These are phyloP conservation scores for Tenthredo mesomela DNA, from an alignment of 2,888 invertebrate genomes.

Conservation along the genomic window DNA sequence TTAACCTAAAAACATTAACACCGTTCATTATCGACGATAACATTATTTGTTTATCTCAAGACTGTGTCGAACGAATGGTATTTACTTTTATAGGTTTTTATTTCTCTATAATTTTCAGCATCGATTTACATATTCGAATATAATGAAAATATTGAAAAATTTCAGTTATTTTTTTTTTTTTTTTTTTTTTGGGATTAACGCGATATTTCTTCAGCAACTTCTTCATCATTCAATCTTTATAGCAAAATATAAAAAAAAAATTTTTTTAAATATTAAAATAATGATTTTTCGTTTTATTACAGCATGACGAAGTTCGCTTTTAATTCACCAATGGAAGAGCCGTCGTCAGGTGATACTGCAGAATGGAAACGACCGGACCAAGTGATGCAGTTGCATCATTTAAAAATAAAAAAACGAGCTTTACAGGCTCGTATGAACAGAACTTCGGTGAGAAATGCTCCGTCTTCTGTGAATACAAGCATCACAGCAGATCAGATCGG, in stretches of 20 bases:
- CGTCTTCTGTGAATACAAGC: slow-evolving; percentile 59
- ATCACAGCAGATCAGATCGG: not conserved
- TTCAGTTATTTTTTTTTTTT: not conserved
- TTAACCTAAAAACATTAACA: not conserved
- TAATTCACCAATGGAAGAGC: slow-evolving; percentile 55
- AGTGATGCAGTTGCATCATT: slow-evolving; percentile 87
- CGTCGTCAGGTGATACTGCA: slow-evolving; percentile 58
- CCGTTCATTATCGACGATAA: not conserved
- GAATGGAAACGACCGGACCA: slow-evolving; percentile 81
- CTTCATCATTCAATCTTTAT: not conserved
- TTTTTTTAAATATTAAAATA: not conserved
- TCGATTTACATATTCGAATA: not conserved
- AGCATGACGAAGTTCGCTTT: slow-evolving; percentile 41
- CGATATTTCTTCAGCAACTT: not conserved
- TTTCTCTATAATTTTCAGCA: not conserved
- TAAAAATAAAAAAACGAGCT: slow-evolving; percentile 89
- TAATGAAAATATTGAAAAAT: not conserved
- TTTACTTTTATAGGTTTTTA: not conserved
- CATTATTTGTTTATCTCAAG: not conserved
- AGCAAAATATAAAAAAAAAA: not conserved
- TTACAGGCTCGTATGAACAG: slow-evolving; percentile 85
- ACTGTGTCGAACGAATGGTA: slow-evolving; percentile 5
- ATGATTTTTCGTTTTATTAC: slow-evolving; percentile 9
- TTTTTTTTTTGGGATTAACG: not conserved
- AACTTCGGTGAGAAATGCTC: slow-evolving; percentile 65